phyloP scores from a whole-genome alignment of 2,113 vertebrate genomes.

The Notechis scutatus region DNA sequence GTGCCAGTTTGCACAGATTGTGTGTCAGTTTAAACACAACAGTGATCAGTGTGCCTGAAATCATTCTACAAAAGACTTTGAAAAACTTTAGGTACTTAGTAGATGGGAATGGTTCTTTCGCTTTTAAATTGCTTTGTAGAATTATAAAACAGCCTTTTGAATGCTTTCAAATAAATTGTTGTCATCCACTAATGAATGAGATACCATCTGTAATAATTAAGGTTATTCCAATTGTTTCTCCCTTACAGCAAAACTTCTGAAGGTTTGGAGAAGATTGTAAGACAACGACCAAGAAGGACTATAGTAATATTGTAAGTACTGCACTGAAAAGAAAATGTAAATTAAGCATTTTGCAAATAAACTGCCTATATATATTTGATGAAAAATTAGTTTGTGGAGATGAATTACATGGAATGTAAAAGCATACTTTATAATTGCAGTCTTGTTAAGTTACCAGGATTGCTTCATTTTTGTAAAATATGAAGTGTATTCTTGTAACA shows the following conservation, averaged over 20 bases:
- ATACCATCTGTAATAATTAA: constrained; percentile 70
- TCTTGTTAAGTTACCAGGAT: constrained; percentile 68
- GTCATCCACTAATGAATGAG: constrained; percentile 65
- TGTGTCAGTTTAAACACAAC: constrained; percentile 68
- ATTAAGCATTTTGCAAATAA: constrained; percentile 63
- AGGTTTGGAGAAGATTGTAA: constrained; percentile 60
- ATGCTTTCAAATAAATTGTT: constrained; percentile 70
- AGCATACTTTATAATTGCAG: constrained; percentile 66
- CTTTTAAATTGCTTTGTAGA: constrained; percentile 67
- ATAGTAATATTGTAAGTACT: constrained; percentile 66
- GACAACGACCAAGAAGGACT: constrained; percentile 56
- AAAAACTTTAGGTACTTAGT: constrained; percentile 63
- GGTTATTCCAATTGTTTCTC: constrained; percentile 64
- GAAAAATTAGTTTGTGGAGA: constrained; percentile 58
- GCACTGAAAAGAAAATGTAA: constrained; percentile 40
- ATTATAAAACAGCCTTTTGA: constrained; percentile 67
- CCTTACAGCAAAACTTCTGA: constrained; percentile 68
- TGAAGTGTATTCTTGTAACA: constrained; percentile 66
- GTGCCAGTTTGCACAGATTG: constrained; percentile 70
- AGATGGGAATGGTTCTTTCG: constrained; percentile 55
- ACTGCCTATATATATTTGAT: constrained; percentile 31
- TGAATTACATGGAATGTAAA: constrained; percentile 61
- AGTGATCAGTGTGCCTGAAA: constrained; percentile 65
- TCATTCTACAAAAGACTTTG: constrained; percentile 66
- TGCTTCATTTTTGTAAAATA: constrained; percentile 70